A percentile compares a stretch with the other conserved stretches of the same genome.
phyloP scores from a whole-genome alignment of 2,113 vertebrate genomes.

The Tenrec ecaudatus region DNA sequence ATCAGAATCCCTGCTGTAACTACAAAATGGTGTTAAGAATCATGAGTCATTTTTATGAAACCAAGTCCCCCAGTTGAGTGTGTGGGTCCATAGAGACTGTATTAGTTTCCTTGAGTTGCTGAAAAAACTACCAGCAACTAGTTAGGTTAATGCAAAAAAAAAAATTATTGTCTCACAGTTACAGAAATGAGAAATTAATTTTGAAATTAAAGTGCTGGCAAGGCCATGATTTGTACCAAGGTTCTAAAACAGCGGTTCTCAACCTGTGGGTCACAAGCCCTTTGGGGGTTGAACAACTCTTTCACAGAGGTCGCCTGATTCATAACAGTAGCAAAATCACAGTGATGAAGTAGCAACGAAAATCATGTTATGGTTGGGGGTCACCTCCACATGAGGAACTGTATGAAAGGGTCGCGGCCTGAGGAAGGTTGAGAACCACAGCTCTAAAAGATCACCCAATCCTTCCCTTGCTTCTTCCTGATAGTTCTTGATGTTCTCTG shows the following conservation, averaged over 20 bases:
- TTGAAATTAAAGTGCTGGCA: background rate
- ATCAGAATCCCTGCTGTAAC: background rate
- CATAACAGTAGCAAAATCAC: too few species aligned
- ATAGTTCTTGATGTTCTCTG: background rate
- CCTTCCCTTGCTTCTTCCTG: background rate
- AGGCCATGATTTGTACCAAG: background rate
- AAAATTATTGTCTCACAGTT: background rate
- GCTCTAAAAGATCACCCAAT: too few species aligned
- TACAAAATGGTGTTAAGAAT: background rate
- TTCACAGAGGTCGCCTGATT: too few species aligned
- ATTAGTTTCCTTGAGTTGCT: background rate
- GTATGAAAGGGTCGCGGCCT: too few species aligned
- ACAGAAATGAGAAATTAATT: background rate
- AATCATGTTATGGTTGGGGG: too few species aligned
- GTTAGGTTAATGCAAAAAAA: background rate
- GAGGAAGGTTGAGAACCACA: too few species aligned
- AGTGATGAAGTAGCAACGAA: too few species aligned
- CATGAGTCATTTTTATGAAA: background rate
- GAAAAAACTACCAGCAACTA: background rate
- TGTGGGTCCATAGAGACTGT: background rate
- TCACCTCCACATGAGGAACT: too few species aligned
- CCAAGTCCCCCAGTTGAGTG: background rate
- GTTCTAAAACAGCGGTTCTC: background rate
- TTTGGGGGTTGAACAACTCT: too few species aligned
- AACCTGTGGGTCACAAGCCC: too few species aligned